Percentiles rank a stretch among this genome's conserved stretches.
Conservation (phyloP, 2,888 invertebrate species). For the Mimas tiliae region DNA sequence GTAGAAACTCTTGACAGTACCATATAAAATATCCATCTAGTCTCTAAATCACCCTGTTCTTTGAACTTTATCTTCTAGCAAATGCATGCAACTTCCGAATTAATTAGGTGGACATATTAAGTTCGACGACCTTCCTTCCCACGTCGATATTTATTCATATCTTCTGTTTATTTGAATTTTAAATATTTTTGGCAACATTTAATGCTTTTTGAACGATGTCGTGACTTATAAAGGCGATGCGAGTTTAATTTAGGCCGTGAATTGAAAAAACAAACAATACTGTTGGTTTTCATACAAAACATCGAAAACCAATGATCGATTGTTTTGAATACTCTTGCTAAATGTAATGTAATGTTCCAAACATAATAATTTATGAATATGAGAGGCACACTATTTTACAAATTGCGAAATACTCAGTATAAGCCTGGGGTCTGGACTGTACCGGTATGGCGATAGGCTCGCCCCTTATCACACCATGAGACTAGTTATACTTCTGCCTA, state of each 20-base stretch:
- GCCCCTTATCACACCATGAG: too few species aligned
- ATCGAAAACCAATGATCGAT: slow-evolving; percentile 5
- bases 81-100: slow-evolving; percentile 23
- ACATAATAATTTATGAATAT: background rate
- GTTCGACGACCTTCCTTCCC: slow-evolving; percentile 35
- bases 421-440: too few species aligned
- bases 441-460: too few species aligned
- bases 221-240: background rate
- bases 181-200: background rate
- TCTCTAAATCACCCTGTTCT: too few species aligned
- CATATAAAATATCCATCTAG: too few species aligned
- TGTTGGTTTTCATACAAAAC: background rate
- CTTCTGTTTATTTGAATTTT: background rate
- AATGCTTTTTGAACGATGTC: background rate
- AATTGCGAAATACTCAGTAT: too few species aligned
- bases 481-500: too few species aligned
- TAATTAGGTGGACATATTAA: slow-evolving; percentile 25
- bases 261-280: background rate
- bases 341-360: background rate
- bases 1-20: too few species aligned
- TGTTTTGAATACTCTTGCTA: background rate
- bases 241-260: background rate
- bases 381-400: too few species aligned
- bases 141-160: slow-evolving; percentile 7
- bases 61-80: too few species aligned